Conservation (phyloP, 1,140 invertebrate genomes). For the Asbolus verrucosus region DNA sequence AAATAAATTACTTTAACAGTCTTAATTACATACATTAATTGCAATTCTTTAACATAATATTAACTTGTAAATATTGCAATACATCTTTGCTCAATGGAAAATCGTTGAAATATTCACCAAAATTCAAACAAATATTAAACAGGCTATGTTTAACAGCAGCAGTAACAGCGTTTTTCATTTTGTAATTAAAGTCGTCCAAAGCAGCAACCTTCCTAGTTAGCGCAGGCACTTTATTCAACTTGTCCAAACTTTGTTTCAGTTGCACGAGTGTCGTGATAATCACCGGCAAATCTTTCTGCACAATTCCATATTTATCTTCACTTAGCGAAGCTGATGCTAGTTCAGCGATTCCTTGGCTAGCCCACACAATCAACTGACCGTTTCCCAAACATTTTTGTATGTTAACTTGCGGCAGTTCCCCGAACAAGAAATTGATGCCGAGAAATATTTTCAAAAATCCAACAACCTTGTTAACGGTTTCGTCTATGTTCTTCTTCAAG, state of each 20-base stretch:
- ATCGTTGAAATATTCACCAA: slow-evolving; percentile 76
- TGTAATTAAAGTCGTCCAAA: slow-evolving; percentile 71
- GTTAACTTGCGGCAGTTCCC: slow-evolving; percentile 76
- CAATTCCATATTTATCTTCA: slow-evolving; percentile 84
- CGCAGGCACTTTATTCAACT: slow-evolving; percentile 74
- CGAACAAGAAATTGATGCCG: slow-evolving; percentile 78
- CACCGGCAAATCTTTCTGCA: slow-evolving; percentile 78
- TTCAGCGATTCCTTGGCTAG: slow-evolving; percentile 76
- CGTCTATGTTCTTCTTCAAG: slow-evolving; percentile 11
- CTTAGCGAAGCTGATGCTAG: slow-evolving; percentile 75
- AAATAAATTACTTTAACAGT: too few relatives aligned
- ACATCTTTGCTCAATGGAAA: slow-evolving; percentile 68
- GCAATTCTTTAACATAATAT: slow-evolving; percentile 12
- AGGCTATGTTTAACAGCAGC: slow-evolving; percentile 77
- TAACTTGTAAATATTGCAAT: slow-evolving; percentile 49
- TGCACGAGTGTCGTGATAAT: slow-evolving; percentile 76
- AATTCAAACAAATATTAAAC: slow-evolving; percentile 78
- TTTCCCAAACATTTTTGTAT: slow-evolving; percentile 73
- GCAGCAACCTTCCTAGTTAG: slow-evolving; percentile 71
- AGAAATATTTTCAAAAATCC: slow-evolving; percentile 67
- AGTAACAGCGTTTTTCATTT: slow-evolving; percentile 72
- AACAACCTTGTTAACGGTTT: slow-evolving; percentile 47
- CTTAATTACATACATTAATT: not conserved
- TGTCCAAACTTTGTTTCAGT: slow-evolving; percentile 78
- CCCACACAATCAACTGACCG: slow-evolving; percentile 78